A percentile compares a stretch with the other conserved stretches of the same genome.
Evolutionary conservation across 2,888 invertebrate genomes (phyloP).

Genomic region (Neocrepidodera transversa): DNA sequence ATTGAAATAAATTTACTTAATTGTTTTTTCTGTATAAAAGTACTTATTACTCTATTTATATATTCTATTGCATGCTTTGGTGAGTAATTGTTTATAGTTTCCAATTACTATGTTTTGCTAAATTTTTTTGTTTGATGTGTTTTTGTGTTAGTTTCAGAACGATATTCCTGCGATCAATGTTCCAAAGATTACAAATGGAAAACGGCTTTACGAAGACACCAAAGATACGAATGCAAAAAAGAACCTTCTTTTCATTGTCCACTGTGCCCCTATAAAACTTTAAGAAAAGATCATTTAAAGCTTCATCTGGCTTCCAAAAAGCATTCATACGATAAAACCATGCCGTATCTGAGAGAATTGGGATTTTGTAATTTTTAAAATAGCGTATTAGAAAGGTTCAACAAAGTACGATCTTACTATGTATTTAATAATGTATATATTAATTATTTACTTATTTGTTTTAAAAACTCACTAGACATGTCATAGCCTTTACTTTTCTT

Average conservation of each 20-base stretch:
- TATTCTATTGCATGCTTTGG: too few relatives aligned
- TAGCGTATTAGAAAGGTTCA: too few relatives aligned
- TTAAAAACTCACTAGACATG: too few relatives aligned
- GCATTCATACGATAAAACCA: slow-evolving; percentile 2
- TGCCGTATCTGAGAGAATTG: neutral
- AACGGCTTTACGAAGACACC: slow-evolving; percentile 31
- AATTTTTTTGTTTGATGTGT: neutral
- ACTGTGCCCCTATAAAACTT: slow-evolving; percentile 31
- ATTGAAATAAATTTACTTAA: too few relatives aligned
- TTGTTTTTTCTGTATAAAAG: too few relatives aligned
- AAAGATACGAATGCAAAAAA: slow-evolving; percentile 42
- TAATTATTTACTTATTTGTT: too few relatives aligned
- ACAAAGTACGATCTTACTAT: too few relatives aligned
- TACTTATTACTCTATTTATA: too few relatives aligned
- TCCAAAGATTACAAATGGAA: slow-evolving; percentile 28
- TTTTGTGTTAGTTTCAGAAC: slow-evolving; percentile 7
- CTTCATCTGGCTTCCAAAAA: slow-evolving; percentile 24
- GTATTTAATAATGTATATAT: too few relatives aligned
- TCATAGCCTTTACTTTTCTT: too few relatives aligned
- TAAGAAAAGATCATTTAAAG: slow-evolving; percentile 24
- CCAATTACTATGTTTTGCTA: too few relatives aligned
- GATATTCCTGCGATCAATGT: slow-evolving; percentile 33
- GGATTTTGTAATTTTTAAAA: slow-evolving; percentile 1
- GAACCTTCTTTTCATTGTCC: slow-evolving; percentile 40
- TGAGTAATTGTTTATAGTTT: too few relatives aligned